phyloP scores from a whole-genome alignment of 2,797 vertebrate genomes.

The Myoxocephalus aenaeus region DNA sequence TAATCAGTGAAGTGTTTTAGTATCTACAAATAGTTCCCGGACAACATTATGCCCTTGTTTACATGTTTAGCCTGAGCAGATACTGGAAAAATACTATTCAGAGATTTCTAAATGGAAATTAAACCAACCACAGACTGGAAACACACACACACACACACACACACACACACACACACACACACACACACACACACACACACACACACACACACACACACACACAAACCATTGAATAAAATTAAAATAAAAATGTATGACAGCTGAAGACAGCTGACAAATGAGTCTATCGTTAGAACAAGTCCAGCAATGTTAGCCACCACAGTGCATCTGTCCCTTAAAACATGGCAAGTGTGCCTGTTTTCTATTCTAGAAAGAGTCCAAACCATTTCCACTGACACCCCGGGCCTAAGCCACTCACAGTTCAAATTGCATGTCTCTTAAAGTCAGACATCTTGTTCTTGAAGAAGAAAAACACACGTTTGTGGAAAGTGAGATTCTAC shows the following conservation, averaged over 20 bases:
- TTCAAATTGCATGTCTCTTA: constrained; percentile 43
- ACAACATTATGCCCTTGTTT: not conserved
- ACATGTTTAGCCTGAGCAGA: constrained; percentile 1
- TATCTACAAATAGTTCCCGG: not conserved
- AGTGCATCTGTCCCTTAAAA: constrained; percentile 19
- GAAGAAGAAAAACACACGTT: constrained; percentile 27
- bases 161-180: not conserved
- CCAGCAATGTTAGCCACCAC: constrained; percentile 3
- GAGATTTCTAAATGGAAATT: too few species aligned
- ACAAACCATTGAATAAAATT: not conserved
- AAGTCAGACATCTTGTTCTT: constrained; percentile 51
- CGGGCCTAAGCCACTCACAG: constrained; percentile 31
- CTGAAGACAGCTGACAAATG: constrained; percentile 10
- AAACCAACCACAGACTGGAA: too few species aligned
- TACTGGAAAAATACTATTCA: not conserved
- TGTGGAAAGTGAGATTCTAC: constrained; percentile 23
- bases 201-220: not conserved
- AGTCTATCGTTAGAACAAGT: constrained; percentile 15
- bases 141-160: not conserved
- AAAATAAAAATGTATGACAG: not conserved
- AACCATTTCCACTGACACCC: constrained; percentile 38
- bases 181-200: too few species aligned
- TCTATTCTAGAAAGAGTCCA: constrained; percentile 42
- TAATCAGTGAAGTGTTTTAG: not conserved
- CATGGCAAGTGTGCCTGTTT: constrained; percentile 43